These are phyloP conservation scores for Chloromyia formosa DNA, from an alignment of 2,888 invertebrate genomes.

Conservation along the genomic window DNA sequence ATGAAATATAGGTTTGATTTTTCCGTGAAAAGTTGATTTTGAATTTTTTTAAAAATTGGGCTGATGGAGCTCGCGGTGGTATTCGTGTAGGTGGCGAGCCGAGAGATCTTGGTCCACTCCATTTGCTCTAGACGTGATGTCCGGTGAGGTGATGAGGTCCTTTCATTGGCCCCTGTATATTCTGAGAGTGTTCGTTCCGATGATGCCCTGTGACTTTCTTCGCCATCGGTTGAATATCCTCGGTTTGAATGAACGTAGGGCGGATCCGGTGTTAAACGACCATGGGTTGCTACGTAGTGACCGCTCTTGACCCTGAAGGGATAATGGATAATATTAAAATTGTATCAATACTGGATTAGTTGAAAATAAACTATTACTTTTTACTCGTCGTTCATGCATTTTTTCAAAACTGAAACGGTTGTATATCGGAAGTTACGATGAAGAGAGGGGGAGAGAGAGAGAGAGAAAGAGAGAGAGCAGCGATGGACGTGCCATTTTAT, in stretches of 20 bases:
- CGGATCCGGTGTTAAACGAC: conserved; percentile 61
- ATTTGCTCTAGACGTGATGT: conserved; percentile 56
- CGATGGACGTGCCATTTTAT: no score
- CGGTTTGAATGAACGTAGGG: conserved; percentile 68
- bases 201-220: conserved; percentile 80
- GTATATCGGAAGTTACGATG: no score
- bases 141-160: conserved; percentile 61
- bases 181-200: conserved; percentile 82
- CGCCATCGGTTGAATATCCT: conserved; percentile 79
- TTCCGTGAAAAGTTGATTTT: no score
- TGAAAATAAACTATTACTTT: conserved; percentile 42
- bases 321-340: no score
- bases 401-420: no score
- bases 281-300: conserved; percentile 75
- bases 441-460: no score
- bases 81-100: conserved; percentile 65
- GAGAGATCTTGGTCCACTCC: conserved; percentile 64
- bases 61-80: conserved; percentile 66
- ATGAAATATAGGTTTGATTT: no score
- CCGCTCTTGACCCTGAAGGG: conserved; percentile 72
- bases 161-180: conserved; percentile 73
- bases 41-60: no score
- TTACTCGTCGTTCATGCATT: conserved; percentile 49
- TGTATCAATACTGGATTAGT: neutral
- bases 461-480: no score